These are phyloP conservation scores for Chironomus riparius DNA, from an alignment of 2,888 invertebrate species.

Conservation along the genomic window DNA sequence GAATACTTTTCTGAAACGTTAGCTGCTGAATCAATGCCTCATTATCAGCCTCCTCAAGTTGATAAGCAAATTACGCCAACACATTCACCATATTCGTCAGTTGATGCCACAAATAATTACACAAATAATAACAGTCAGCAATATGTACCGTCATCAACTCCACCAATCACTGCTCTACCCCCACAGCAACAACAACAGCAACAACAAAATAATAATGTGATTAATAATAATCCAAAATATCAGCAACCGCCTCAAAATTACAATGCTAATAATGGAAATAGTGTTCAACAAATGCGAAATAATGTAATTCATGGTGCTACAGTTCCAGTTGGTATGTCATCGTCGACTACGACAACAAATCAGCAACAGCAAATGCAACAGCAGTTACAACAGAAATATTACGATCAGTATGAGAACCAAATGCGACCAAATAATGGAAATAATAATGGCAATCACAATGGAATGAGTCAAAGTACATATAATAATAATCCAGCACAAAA, in stretches of 20 bases:
- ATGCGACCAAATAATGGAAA: conserved; percentile 31
- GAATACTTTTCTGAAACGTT: conserved; percentile 44
- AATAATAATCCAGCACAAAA: not conserved
- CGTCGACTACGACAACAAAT: not conserved
- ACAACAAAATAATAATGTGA: conserved; percentile 28
- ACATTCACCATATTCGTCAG: conserved; percentile 30
- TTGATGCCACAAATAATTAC: conserved; percentile 35
- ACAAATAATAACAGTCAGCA: conserved; percentile 27
- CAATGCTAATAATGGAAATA: conserved; percentile 25
- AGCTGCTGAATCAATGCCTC: conserved; percentile 42
- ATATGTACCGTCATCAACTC: conserved; percentile 28
- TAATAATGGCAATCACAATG: conserved; percentile 28
- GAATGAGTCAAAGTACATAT: conserved; percentile 19
- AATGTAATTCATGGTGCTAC: conserved; percentile 29
- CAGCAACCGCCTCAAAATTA: conserved; percentile 27
- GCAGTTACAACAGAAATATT: conserved; percentile 29
- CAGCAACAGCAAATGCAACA: conserved; percentile 26
- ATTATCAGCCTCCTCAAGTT: conserved; percentile 41
- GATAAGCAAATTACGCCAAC: conserved; percentile 29
- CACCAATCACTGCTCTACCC: conserved; percentile 29
- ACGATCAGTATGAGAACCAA: conserved; percentile 37
- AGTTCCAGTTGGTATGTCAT: conserved; percentile 27
- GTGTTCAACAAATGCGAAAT: conserved; percentile 11
- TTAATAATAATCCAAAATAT: conserved; percentile 27
- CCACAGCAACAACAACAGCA: conserved; percentile 35